Evolutionary conservation across 2,797 vertebrate genomes (phyloP), one percentile per base, ranked within the genome.

Genomic region (Neosalanx taihuensis): DNA sequence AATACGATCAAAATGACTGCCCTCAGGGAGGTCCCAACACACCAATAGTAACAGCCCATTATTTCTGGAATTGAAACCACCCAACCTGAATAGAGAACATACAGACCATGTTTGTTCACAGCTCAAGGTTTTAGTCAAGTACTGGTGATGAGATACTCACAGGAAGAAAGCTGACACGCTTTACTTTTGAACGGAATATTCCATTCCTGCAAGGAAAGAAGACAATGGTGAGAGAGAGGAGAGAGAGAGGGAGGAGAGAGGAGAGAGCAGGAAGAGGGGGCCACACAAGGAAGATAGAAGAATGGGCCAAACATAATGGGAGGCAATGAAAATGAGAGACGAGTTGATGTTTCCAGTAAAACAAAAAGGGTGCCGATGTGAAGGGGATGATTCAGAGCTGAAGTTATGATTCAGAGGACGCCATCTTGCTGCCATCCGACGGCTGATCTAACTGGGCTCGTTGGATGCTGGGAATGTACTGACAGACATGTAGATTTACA

Each of bases 181-280:
- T 86, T 70, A 94, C 94, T 37, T 80, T 69, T 57, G 93, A 96
- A 72, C 87, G 91, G 90, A 95, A 94, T 87, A 92, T 89, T n/a
- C 86, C 89, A 79, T 89, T 89, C 85, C 94, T 94, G 78, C 75
- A 75, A 85, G 72, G 67, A 73, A 83, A 70, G 69, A 37, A 51
- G 23, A 63, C 35, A 20, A 29, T 68, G 3, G 10, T 29, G 46
- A 53, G 46, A 33, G 53, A 57, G 66, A 15, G 41, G 59, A 29
- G 53, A 60, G 67, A 17, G 15, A n/a, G 73, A 75, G 46, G 56
- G 58, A 58, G 35, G 7, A 7, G 23, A 20, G 33, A 9, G 35
- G 23, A 68, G 31, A 70, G 66, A 26, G 37, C 20, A 63, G 57
- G 35, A 33, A 60, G 33, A 20, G 31, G 64, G 23, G 23, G 23